These are phyloP conservation scores for Porites divaricata DNA, from an alignment of 92 coral and sea anemone species.

Conservation along the genomic window DNA sequence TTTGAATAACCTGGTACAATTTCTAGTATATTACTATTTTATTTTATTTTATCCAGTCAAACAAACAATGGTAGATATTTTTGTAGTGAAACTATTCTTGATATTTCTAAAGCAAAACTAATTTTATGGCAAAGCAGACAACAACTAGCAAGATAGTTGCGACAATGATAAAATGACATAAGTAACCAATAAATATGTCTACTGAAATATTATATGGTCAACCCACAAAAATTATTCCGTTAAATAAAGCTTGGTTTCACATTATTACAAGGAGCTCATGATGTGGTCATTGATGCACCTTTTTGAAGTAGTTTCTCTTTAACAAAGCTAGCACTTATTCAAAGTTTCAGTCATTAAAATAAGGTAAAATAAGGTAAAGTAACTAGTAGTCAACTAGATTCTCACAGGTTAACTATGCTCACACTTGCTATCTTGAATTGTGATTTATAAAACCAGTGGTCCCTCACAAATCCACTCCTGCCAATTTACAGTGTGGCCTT, in stretches of 20 bases:
- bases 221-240: not conserved
- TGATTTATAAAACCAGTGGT: slow-evolving; percentile 7
- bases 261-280: not conserved
- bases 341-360: not conserved
- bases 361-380: not conserved
- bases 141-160: too few species aligned
- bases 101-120: too few species aligned
- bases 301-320: not conserved
- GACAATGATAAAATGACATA: too few species aligned
- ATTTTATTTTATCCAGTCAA: not conserved
- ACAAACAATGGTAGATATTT: too few species aligned
- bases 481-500: slow-evolving; percentile 8
- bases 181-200: too few species aligned
- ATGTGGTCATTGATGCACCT: not conserved
- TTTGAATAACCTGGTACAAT: slow-evolving; percentile 1
- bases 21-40: too few species aligned
- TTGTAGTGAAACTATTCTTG: not conserved
- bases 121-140: not conserved
- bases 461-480: not conserved
- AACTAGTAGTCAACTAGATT: not conserved
- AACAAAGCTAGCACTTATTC: not conserved
- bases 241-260: not conserved
- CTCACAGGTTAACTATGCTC: too few species aligned
- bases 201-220: too few species aligned
- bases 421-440: not conserved